Conservation (phyloP, 2,113 vertebrate genomes). For the Morone saxatilis region DNA sequence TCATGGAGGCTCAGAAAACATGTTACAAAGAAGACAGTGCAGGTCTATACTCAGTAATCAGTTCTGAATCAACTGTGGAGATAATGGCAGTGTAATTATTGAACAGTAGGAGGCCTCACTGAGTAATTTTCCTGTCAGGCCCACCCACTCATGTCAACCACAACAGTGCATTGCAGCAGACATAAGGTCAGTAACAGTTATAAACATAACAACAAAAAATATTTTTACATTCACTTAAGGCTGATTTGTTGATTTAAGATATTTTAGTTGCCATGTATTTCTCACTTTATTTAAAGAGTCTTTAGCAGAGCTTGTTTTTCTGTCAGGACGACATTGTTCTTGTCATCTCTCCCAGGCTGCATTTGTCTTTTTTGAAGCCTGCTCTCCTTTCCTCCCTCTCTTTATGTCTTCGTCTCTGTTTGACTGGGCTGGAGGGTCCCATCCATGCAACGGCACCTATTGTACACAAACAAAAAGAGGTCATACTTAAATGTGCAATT, state of each 20-base stretch:
- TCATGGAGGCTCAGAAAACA: background rate
- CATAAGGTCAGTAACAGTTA: background rate
- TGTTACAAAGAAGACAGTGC: slow-evolving; percentile 19
- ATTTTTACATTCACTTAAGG: slow-evolving; percentile 25
- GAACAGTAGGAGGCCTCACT: slow-evolving; percentile 58
- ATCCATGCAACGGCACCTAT: slow-evolving; percentile 67
- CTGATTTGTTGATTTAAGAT: background rate
- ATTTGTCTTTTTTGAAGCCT: slow-evolving; percentile 40
- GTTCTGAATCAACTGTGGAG: slow-evolving; percentile 1
- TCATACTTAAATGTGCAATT: background rate
- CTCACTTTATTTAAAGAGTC: slow-evolving; percentile 1
- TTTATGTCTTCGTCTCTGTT: slow-evolving; percentile 40
- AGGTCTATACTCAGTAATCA: slow-evolving; percentile 21
- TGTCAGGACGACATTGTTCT: slow-evolving; percentile 76
- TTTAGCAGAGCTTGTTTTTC: background rate
- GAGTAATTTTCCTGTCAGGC: slow-evolving; percentile 15
- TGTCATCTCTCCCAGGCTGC: slow-evolving; percentile 54
- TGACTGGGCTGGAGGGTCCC: slow-evolving; percentile 33
- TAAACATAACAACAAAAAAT: background rate
- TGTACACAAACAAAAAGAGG: slow-evolving; percentile 6
- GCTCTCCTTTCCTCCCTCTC: slow-evolving; percentile 36
- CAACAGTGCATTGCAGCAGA: slow-evolving; percentile 22
- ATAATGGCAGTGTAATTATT: slow-evolving; percentile 53
- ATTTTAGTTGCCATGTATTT: background rate
- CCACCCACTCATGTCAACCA: slow-evolving; percentile 4